phyloP scores from a whole-genome alignment of 1,140 invertebrate species.

The Metaphire vulgaris region DNA sequence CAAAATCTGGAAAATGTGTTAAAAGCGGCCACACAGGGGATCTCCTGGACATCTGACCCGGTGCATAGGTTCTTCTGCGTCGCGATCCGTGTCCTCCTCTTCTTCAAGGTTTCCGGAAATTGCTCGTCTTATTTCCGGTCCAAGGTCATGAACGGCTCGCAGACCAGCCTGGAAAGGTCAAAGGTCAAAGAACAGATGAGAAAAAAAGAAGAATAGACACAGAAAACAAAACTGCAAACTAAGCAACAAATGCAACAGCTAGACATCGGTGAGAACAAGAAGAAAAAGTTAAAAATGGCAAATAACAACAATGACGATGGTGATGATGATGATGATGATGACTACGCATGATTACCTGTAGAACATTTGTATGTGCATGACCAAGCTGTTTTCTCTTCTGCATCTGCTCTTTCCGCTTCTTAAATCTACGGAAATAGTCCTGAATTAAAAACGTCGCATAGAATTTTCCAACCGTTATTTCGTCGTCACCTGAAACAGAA shows the following conservation, averaged over 20 bases:
- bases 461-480: constrained; percentile 99
- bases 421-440: constrained; percentile 98
- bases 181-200: no score
- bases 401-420: constrained; percentile 85
- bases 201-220: no score
- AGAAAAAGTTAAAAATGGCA: no score
- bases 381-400: constrained; percentile 39
- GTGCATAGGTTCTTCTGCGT: constrained; percentile 70
- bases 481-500: constrained; percentile 70
- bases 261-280: no score
- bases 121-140: constrained; percentile 91
- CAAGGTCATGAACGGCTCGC: constrained; percentile 90
- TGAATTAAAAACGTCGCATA: constrained; percentile 99
- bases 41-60: no score
- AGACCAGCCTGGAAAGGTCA: constrained; percentile 88
- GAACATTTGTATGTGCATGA: constrained; percentile 19
- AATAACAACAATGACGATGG: no score
- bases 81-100: constrained; percentile 35
- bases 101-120: constrained; percentile 65
- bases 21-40: no score
- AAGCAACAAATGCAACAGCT: no score
- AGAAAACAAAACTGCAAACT: no score
- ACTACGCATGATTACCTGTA: constrained; percentile 4
- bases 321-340: not conserved
- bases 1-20: no score